Evolutionary conservation across 2,797 vertebrate species (phyloP).

Genomic region (Jordanella pulchra): DNA sequence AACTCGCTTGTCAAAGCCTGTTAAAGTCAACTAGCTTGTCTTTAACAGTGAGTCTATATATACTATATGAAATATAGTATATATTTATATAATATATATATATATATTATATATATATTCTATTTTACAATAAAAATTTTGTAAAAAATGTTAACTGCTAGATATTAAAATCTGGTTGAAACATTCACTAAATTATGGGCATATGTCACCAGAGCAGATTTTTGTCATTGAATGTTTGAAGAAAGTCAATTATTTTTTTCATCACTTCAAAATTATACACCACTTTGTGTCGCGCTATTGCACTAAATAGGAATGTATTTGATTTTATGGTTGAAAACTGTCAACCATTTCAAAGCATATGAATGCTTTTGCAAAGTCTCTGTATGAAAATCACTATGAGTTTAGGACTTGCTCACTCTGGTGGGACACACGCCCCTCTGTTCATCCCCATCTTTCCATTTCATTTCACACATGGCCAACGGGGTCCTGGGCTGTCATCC

Average conservation of each 20-base stretch:
- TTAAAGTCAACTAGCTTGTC: neutral
- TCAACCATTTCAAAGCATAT: neutral
- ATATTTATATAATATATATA: no score
- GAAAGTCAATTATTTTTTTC: neutral
- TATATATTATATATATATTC: no score
- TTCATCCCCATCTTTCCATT: slow-evolving; percentile 75
- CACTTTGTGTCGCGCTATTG: neutral
- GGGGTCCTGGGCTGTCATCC: slow-evolving; percentile 64
- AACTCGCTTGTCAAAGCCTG: neutral
- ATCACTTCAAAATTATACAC: neutral
- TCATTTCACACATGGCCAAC: slow-evolving; percentile 68
- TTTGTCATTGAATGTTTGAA: neutral
- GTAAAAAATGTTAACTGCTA: neutral
- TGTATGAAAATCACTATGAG: slow-evolving; percentile 8
- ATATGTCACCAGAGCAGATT: neutral
- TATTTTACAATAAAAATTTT: no score
- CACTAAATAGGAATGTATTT: neutral
- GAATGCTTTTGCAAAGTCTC: neutral
- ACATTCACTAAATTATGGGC: neutral
- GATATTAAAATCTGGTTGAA: neutral
- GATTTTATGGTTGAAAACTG: neutral
- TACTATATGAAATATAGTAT: no score
- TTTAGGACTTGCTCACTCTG: slow-evolving; percentile 61
- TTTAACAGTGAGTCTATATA: no score
- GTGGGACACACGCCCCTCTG: slow-evolving; percentile 60